phyloP scores from a whole-genome alignment of 35 echinoderm and acorn worm species.

The Patiria miniata region DNA sequence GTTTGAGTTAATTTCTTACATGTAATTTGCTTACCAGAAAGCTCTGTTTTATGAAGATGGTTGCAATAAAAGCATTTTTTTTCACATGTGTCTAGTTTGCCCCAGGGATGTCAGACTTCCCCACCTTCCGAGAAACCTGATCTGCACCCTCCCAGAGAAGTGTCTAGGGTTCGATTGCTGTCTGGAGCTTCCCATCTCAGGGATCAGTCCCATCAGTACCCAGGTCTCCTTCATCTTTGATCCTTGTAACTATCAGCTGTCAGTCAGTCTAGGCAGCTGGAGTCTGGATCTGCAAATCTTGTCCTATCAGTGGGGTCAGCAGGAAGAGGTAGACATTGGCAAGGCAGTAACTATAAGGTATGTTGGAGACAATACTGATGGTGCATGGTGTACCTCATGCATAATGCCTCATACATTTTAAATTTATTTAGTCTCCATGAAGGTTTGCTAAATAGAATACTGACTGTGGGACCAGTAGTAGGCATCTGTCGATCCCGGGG shows the following conservation, averaged over 20 bases:
- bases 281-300: not conserved
- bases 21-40: too few relatives aligned
- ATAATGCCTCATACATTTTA: too few relatives aligned
- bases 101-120: conserved; percentile 8
- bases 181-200: conserved; percentile 25
- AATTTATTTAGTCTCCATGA: too few relatives aligned
- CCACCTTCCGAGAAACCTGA: not conserved
- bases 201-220: not conserved
- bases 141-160: conserved; percentile 14
- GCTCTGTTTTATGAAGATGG: too few relatives aligned
- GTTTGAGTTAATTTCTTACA: too few relatives aligned
- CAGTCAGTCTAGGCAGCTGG: conserved; percentile 5
- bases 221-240: conserved; percentile 30
- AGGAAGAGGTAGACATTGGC: not conserved
- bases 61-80: not conserved
- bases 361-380: too few relatives aligned
- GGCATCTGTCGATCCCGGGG: too few relatives aligned
- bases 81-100: not conserved
- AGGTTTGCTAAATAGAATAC: too few relatives aligned
- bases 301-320: conserved; percentile 25
- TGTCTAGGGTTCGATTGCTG: conserved; percentile 50
- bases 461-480: too few relatives aligned
- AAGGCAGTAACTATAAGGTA: not conserved
- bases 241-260: conserved; percentile 21
- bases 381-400: too few relatives aligned